Base-by-base conservation (phyloP, 2,888 invertebrate genomes). In the Hypomecis atomaria region DNA sequence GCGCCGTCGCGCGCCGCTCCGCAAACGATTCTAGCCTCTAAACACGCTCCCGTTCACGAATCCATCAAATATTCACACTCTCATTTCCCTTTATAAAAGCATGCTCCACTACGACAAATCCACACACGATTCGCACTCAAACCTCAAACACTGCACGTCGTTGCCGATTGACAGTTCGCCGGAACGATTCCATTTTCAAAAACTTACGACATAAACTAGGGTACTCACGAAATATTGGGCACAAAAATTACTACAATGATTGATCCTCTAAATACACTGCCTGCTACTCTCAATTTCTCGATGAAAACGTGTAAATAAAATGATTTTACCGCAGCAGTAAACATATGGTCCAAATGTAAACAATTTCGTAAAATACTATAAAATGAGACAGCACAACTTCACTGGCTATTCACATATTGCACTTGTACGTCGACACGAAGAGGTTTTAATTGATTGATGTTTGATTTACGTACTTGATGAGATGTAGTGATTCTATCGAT, bases 31-130 rank as follows among this genome's bases (percentile, higher is more conserved):
- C 81, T 90, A 84, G 83, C 88, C 90, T 86, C 85, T 90, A 86
- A 76, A 76, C 78, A 79, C 88, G 84, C 86, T 84, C 79, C 79
- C 82, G 82, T 86, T 86, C 87, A 87, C 86, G 87, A 86, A 83
- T 86, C 87, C 87, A 92, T 92, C 86, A 92, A 92, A 91, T 90
- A 92, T 92, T 92, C 87, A 92, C 88, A 86, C 83, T 86, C 82
- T 86, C 85, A 86, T 89, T 87, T 87, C 81, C 79, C 85, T 82
- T 83, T 84, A 88, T 86, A 84, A 85, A 87, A 86, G 83, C 85
- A 72, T 72, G 75, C 72, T 73, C 66, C 71, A 68, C 69, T 64
- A 67, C 60, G 57, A 59, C 76, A 73, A 71, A 74, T 70, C 65
- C 59, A 59, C 58, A 59, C 70, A 75, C 71, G 53, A 59, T 65